Evolutionary conservation across 1,140 invertebrate genomes (phyloP).

Genomic region (Drosophila littoralis): DNA sequence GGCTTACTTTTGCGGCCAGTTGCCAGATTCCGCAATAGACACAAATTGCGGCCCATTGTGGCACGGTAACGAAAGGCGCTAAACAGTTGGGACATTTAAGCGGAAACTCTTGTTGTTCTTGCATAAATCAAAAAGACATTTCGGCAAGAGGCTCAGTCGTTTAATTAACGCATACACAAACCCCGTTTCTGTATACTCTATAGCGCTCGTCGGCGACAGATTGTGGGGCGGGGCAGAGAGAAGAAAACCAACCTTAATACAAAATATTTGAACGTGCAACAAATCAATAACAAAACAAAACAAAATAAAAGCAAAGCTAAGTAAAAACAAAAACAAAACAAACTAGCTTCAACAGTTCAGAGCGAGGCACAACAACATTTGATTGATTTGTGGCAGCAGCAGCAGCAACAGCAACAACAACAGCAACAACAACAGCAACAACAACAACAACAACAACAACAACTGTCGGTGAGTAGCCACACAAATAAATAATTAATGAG

Average conservation of each 20-base stretch:
- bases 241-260: conserved; percentile 21
- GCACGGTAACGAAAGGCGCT: conserved; percentile 26
- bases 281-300: conserved; percentile 29
- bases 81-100: conserved; percentile 30
- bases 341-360: conserved; percentile 24
- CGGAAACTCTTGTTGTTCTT: conserved; percentile 6
- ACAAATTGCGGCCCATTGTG: background rate
- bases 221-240: background rate
- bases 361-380: conserved; percentile 44
- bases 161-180: background rate
- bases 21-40: conserved; percentile 15
- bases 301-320: conserved; percentile 20
- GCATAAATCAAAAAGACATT: conserved; percentile 31
- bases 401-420: conserved; percentile 7
- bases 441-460: conserved; percentile 16
- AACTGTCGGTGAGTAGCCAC: conserved; percentile 68
- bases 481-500: conserved; percentile 76
- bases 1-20: conserved; percentile 17
- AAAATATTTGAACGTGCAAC: conserved; percentile 17
- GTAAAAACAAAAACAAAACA: conserved; percentile 16
- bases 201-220: conserved; percentile 15
- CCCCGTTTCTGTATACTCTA: background rate
- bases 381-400: conserved; percentile 71
- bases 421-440: conserved; percentile 22
- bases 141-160: conserved; percentile 10